These are phyloP conservation scores for Andrena marginata DNA, from an alignment of 2,888 invertebrate genomes.

Conservation along the genomic window DNA sequence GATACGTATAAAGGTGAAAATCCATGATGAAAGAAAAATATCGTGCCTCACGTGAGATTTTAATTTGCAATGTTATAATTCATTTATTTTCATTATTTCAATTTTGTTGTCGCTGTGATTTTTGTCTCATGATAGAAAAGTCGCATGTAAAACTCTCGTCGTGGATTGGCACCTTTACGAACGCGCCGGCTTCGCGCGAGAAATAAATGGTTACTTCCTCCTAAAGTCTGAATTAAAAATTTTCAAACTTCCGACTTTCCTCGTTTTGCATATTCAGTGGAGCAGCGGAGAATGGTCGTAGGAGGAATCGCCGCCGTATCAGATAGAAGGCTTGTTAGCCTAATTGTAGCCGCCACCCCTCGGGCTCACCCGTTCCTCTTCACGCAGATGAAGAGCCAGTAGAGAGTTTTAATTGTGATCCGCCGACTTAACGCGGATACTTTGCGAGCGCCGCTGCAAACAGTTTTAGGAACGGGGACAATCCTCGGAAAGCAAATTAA, in stretches of 20 bases:
- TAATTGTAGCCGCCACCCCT: slow-evolving; percentile 36
- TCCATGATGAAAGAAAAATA: too few relatives aligned
- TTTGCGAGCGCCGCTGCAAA: slow-evolving; percentile 62
- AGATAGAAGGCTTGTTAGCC: slow-evolving; percentile 56
- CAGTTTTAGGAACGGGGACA: slow-evolving; percentile 60
- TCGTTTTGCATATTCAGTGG: not conserved
- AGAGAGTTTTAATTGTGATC: slow-evolving; percentile 72
- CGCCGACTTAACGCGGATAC: slow-evolving; percentile 64
- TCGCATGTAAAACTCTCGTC: too few relatives aligned
- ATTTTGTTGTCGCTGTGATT: too few relatives aligned
- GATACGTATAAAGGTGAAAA: too few relatives aligned
- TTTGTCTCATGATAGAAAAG: too few relatives aligned
- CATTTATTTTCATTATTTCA: too few relatives aligned
- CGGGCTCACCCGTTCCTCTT: slow-evolving; percentile 15
- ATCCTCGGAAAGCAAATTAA: slow-evolving; percentile 67
- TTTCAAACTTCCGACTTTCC: slow-evolving; percentile 17
- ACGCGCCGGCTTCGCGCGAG: not conserved
- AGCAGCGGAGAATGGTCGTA: slow-evolving; percentile 1
- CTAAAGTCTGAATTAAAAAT: slow-evolving; percentile 21
- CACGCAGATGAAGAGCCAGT: slow-evolving; percentile 41
- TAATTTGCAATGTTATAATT: too few relatives aligned
- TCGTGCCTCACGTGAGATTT: too few relatives aligned
- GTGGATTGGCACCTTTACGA: not conserved
- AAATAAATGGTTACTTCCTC: not conserved
- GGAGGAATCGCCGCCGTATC: slow-evolving; percentile 44